Evolutionary conservation across 2,113 vertebrate genomes (phyloP), one percentile per base, ranked within the genome.

Genomic region (Tetrax tetrax): DNA sequence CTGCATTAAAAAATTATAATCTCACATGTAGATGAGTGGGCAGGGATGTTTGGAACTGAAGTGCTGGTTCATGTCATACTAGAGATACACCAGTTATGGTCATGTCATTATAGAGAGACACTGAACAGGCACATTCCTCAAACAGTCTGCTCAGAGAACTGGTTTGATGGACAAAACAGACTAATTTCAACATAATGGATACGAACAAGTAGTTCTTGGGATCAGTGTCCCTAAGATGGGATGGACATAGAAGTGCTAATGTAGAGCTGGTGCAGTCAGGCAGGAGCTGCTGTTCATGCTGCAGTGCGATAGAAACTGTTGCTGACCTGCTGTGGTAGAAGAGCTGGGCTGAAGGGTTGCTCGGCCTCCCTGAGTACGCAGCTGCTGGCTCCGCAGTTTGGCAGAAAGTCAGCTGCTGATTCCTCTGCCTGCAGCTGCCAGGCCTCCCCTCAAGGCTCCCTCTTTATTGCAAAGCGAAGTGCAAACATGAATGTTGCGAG

Each of bases 41-140:
- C 69, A 92, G 53, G 37, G 18, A 23, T 69, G 27, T 27, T 37
- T 90, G 37, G 41, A 79, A 65, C 31, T 27, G 35, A 92, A 86
- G 50, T 1, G 0, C 71, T 75, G 29, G 29, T 69, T 87, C 3
- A 0, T 41, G 41, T 45, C 35, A 4, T 61, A 43, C 2, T 38
- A 50, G n/a, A 72, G 59, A 12, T 35, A 35, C 23, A 71, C 43
- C 21, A 59, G 50, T 20, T 69, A 35, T 3, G 18, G n/a, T 64
- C 59, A 23, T 9, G 14, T 56, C 35, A 5, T 59, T 45, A 8
- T 10, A 77, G 75, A 60, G 45, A 43, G 20, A 41, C 11, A 28
- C 57, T 6, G 19, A 37, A 47, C 38, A 56, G 56, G 19, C 5
- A 8, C 5, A 2, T 56, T 91, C 24, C 28, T 83, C 13, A 47